Conservation (phyloP, 2,888 invertebrate species). For the Theretra japonica region DNA sequence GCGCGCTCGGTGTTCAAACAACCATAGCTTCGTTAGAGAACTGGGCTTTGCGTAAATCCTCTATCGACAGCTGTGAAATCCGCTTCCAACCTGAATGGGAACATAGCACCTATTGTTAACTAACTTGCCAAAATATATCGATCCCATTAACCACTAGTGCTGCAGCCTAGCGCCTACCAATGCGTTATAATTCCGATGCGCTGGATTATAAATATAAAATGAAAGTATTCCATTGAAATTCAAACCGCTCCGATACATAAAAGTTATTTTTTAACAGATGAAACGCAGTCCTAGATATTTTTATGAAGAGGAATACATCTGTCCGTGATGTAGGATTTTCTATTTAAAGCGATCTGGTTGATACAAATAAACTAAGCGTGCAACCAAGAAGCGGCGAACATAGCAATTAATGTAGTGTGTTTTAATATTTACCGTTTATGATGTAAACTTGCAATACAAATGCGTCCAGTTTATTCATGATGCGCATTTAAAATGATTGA, state of each 20-base stretch:
- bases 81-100: slow-evolving; percentile 53
- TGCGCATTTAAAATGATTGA: slow-evolving; percentile 21
- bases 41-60: slow-evolving; percentile 59
- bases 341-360: slow-evolving; percentile 22
- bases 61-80: slow-evolving; percentile 60
- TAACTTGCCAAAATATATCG: slow-evolving; percentile 33
- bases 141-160: slow-evolving; percentile 4
- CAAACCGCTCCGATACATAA: slow-evolving; percentile 11
- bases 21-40: slow-evolving; percentile 63
- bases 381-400: slow-evolving; percentile 16
- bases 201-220: neutral
- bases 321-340: slow-evolving; percentile 22
- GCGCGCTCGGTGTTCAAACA: slow-evolving; percentile 54
- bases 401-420: slow-evolving; percentile 1
- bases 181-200: neutral
- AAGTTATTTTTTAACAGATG: slow-evolving; percentile 26
- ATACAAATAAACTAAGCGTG: slow-evolving; percentile 14
- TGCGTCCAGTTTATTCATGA: slow-evolving; percentile 5
- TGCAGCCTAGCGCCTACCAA: neutral
- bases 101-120: slow-evolving; percentile 46
- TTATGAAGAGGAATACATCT: slow-evolving; percentile 22
- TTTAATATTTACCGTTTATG: slow-evolving; percentile 24
- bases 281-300: slow-evolving; percentile 25
- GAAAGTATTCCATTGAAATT: neutral
- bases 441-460: slow-evolving; percentile 17